Evolutionary conservation across 2,888 invertebrate species (phyloP).

Genomic region (Drosophila kuntzei): DNA sequence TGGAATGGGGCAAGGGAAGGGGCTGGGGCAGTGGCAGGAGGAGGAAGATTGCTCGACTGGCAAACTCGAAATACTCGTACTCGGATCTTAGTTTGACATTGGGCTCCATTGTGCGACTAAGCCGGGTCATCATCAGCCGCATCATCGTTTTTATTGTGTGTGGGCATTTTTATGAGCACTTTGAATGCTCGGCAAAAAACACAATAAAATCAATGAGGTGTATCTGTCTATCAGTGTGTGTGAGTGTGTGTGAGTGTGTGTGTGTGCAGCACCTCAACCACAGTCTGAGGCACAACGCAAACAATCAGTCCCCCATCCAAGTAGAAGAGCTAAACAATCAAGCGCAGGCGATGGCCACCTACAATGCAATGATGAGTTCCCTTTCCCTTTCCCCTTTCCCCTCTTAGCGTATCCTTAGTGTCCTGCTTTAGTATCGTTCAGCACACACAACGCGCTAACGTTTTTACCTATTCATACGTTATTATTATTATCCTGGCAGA

Average conservation of each 20-base stretch:
- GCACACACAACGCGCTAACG: constrained; percentile 44
- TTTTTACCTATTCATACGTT: constrained; percentile 84
- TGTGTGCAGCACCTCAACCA: constrained; percentile 61
- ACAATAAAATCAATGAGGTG: constrained; percentile 84
- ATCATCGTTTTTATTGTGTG: constrained; percentile 79
- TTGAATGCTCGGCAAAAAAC: constrained; percentile 75
- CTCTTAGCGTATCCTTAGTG: background rate
- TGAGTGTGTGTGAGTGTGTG: constrained; percentile 29
- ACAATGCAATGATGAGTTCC: constrained; percentile 63
- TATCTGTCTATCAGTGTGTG: constrained; percentile 57
- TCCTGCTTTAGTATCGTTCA: constrained; percentile 38
- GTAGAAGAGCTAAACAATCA: constrained; percentile 76
- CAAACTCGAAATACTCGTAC: background rate
- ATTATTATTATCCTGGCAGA: constrained; percentile 76
- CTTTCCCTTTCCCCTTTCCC: background rate
- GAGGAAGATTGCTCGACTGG: background rate
- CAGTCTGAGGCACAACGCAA: constrained; percentile 49
- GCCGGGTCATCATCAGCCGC: constrained; percentile 66
- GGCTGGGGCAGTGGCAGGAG: background rate
- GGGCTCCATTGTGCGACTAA: constrained; percentile 45
- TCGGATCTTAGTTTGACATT: constrained; percentile 35
- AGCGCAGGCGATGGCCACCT: constrained; percentile 72
- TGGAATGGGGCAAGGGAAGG: constrained; percentile 53
- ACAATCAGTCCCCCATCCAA: constrained; percentile 54
- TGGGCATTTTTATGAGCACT: constrained; percentile 81